Conservation (phyloP, 1,140 invertebrate species). For the Babylonia areolata region DNA sequence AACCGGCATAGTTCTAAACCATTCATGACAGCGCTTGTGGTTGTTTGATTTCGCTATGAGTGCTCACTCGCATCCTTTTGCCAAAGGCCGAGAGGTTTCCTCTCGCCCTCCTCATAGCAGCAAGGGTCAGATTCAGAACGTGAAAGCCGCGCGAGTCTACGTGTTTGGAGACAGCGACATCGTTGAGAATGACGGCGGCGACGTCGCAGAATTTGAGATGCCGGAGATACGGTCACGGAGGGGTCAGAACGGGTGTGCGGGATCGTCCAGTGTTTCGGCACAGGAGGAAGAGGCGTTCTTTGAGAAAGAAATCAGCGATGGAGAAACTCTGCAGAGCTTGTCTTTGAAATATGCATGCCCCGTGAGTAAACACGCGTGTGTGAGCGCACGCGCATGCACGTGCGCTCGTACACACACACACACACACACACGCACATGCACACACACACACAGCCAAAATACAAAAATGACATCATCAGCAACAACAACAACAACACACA, state of each 20-base stretch:
- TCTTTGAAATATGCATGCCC: slow-evolving; percentile 66
- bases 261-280: not conserved
- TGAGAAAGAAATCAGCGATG: slow-evolving; percentile 60
- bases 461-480: too few species aligned
- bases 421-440: too few species aligned
- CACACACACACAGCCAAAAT: too few species aligned
- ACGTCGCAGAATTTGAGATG: slow-evolving; percentile 60
- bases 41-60: not conserved
- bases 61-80: slow-evolving; percentile 7
- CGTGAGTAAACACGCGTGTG: too few species aligned
- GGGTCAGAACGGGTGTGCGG: slow-evolving; percentile 8
- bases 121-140: slow-evolving; percentile 60
- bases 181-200: slow-evolving; percentile 56
- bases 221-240: slow-evolving; percentile 56
- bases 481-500: too few species aligned
- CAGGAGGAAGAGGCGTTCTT: slow-evolving; percentile 46
- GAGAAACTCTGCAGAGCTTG: slow-evolving; percentile 65
- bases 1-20: not conserved
- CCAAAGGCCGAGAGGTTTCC: slow-evolving; percentile 19
- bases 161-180: slow-evolving; percentile 64
- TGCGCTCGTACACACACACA: too few species aligned
- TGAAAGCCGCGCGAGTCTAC: slow-evolving; percentile 61
- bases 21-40: not conserved
- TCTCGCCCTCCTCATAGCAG: not conserved
- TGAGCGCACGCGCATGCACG: too few species aligned